Conservation (phyloP, 1,140 invertebrate genomes). For the Pantala flavescens region DNA sequence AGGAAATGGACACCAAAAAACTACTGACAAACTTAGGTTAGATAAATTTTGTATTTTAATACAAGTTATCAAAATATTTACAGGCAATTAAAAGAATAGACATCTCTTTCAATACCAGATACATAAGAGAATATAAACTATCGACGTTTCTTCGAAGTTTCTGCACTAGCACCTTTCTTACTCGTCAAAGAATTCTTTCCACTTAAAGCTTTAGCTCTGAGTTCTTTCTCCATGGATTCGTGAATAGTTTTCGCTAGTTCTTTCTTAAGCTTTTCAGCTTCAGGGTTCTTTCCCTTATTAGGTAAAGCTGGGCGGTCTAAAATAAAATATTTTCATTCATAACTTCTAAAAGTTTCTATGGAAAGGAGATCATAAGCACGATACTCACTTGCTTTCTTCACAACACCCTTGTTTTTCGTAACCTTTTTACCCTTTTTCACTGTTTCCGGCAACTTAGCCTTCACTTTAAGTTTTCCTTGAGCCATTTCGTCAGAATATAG, state of each 20-base stretch:
- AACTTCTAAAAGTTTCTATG: background rate
- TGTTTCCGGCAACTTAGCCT: background rate
- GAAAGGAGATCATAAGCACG: background rate
- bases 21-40: background rate
- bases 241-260: background rate
- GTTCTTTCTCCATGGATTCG: background rate
- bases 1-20: background rate
- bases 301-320: background rate
- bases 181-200: background rate
- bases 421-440: background rate
- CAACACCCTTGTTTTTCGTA: background rate
- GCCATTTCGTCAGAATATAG: background rate
- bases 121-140: background rate
- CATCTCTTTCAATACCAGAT: background rate
- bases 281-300: background rate
- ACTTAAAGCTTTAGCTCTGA: background rate
- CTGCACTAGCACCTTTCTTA: background rate
- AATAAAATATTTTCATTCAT: background rate
- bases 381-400: background rate
- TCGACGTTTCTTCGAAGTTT: background rate
- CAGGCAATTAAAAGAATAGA: background rate
- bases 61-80: background rate
- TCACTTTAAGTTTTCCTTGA: background rate
- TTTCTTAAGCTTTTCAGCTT: background rate
- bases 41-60: background rate